Evolutionary conservation across 2,113 vertebrate species (phyloP), one percentile per base, ranked within the genome.

Genomic region (Hippolais icterina): DNA sequence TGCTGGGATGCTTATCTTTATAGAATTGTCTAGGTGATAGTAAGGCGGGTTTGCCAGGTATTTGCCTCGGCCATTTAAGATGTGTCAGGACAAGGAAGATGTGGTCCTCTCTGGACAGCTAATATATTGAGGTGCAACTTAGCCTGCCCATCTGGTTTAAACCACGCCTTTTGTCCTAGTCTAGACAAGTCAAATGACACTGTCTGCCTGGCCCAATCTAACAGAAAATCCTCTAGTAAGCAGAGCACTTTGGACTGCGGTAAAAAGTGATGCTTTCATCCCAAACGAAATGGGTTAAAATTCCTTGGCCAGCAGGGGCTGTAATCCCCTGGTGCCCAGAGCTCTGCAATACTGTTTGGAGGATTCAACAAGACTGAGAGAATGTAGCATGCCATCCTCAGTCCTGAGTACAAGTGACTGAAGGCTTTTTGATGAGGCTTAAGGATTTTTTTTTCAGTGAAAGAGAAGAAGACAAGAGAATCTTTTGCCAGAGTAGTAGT

Each of bases 151-250:
- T 86, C 56, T 89, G 60, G 60, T 93, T 89, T 79, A 75, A 90
- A 93, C 90, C 56, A 68, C 6, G 29, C 49, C 88, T 89, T 94
- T 92, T 90, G 80, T 82, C 88, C 37, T 87, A 46, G 80, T 89
- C 83, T 78, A 87, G 83, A 68, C 80, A 64, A 80, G 59, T 95
- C 79, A 88, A 83, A 82, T 81, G 88, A 21, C 57, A 53, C 61
- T 72, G 47, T 83, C 79, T 93, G 52, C 41, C 68, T 87, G 60
- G 52, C 68, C 60, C 37, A 83, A 6, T 49, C 66, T 83, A 63
- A 42, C 42, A 80, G 68, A 95, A 96, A 56, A 68, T 83, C 39
- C 35, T 74, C 35, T 49, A 39, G 68, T 80, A 88, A 90, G 85
- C 66, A 66, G 78, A 72, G 75, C 37, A 90, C 37, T 52, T 60